A percentile compares a stretch with the other conserved stretches of the same genome.
phyloP scores from a whole-genome alignment of 2,888 invertebrate genomes.

The Nycteola revayana region DNA sequence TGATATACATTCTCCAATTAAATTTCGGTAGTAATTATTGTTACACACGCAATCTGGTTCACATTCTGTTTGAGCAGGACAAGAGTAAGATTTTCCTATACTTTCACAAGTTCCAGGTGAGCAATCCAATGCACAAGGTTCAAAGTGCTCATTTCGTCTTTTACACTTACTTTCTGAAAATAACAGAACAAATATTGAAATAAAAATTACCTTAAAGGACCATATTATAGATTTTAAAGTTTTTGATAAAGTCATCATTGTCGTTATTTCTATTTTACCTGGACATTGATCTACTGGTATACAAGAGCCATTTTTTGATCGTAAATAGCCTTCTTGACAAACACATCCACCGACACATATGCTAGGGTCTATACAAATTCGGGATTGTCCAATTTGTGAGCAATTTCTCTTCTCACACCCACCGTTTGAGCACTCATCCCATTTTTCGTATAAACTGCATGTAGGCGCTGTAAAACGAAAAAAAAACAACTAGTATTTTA shows the following conservation, averaged over 20 bases:
- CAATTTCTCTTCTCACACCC: slow-evolving; percentile 41
- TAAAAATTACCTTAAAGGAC: too few relatives aligned
- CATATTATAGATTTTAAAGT: too few relatives aligned
- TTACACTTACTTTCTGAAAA: slow-evolving; percentile 9
- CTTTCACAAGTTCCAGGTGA: slow-evolving; percentile 37
- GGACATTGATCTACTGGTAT: slow-evolving; percentile 38
- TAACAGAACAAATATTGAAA: too few relatives aligned
- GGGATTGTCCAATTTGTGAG: slow-evolving; percentile 23
- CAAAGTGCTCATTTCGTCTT: slow-evolving; percentile 22
- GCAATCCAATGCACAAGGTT: slow-evolving; percentile 28
- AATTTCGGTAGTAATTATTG: background rate
- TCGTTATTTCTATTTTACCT: too few relatives aligned
- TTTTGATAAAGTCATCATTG: too few relatives aligned
- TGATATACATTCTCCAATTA: slow-evolving; percentile 28
- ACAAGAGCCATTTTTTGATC: slow-evolving; percentile 31
- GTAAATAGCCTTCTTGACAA: slow-evolving; percentile 30
- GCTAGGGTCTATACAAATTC: slow-evolving; percentile 31
- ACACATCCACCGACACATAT: slow-evolving; percentile 36
- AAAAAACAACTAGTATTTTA: too few relatives aligned
- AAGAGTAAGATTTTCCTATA: slow-evolving; percentile 17
- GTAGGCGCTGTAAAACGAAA: slow-evolving; percentile 17
- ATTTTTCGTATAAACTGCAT: slow-evolving; percentile 33
- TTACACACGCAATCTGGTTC: background rate
- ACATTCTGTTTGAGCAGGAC: slow-evolving; percentile 5
- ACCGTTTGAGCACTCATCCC: slow-evolving; percentile 34